Evolutionary conservation across 2,797 vertebrate species (phyloP).

Genomic region (Sebastes iracundus): DNA sequence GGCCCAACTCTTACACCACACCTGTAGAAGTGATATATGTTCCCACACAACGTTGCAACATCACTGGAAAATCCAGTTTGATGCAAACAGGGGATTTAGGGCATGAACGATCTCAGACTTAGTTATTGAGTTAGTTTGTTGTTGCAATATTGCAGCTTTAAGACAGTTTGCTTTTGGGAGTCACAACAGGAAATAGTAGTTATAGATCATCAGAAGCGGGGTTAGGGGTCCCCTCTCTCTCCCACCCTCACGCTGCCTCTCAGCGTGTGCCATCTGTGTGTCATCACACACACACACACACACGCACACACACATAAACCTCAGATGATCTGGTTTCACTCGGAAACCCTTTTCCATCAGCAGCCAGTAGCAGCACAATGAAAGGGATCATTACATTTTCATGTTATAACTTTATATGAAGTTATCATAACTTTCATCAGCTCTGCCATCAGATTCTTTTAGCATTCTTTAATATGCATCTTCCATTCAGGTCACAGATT

Average conservation of each 20-base stretch:
- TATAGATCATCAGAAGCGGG: slow-evolving; percentile 14
- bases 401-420: background rate
- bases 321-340: background rate
- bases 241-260: background rate
- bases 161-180: background rate
- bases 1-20: background rate
- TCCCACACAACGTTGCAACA: background rate
- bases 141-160: background rate
- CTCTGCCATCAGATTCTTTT: background rate
- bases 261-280: background rate
- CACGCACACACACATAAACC: too few species aligned
- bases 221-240: background rate
- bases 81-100: background rate
- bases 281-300: too few species aligned
- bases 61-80: background rate
- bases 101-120: background rate
- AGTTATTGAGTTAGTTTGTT: background rate
- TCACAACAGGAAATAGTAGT: slow-evolving; percentile 30
- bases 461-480: background rate
- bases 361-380: background rate
- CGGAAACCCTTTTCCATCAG: background rate
- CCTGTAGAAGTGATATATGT: background rate
- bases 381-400: background rate
- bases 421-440: background rate
- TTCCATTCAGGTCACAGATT: background rate